Evolutionary conservation across 2,888 invertebrate species (phyloP), one percentile per base, ranked within the genome.

Genomic region (Pterobdella sp.): DNA sequence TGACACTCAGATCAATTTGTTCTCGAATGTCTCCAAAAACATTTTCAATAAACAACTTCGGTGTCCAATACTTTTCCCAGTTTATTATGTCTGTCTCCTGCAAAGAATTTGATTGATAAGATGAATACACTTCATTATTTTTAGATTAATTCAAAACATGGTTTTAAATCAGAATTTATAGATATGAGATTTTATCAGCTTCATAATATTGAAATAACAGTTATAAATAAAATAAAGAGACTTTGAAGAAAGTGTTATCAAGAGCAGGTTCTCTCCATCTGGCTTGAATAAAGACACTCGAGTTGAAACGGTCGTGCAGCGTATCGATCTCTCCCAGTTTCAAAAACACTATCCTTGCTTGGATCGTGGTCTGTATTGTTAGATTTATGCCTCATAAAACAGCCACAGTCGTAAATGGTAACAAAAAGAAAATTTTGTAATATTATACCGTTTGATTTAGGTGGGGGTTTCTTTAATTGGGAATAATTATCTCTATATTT

Each of bases 31-130:
- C 80, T 32, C 77, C 76, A 26, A 78, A 76, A 65, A 75, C 78
- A 75, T 80, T 80, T 74, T 79, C 79, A 18, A 80, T 77, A 72
- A 77, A 78, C 26, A 80, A 72, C 68, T 78, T 78, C 7, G 80
- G 80, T 71, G 79, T 79, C 80, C 80, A 80, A 73, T 78, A 77
- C 35, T 75, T 74, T 10, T 68, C 73, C 78, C 77, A 78, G 26
- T 74, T 56, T 0, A 74, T 72, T 18, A 29, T 34, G 3, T 73
- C 73, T 22, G 26, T 31, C 56, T 69, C 69, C 69, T 69, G 42
- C 26, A 18, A 7, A n/a, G n/a, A n/a, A n/a, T n/a, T n/a, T n/a
- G n/a, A n/a, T n/a, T n/a, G n/a, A n/a, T n/a, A n/a, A n/a, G n/a
- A n/a, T n/a, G n/a, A n/a, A n/a, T n/a, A n/a, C n/a, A n/a, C n/a